Conservation (phyloP, 92 coral and sea anemone genomes). For the Chrysogorgia sp. region DNA sequence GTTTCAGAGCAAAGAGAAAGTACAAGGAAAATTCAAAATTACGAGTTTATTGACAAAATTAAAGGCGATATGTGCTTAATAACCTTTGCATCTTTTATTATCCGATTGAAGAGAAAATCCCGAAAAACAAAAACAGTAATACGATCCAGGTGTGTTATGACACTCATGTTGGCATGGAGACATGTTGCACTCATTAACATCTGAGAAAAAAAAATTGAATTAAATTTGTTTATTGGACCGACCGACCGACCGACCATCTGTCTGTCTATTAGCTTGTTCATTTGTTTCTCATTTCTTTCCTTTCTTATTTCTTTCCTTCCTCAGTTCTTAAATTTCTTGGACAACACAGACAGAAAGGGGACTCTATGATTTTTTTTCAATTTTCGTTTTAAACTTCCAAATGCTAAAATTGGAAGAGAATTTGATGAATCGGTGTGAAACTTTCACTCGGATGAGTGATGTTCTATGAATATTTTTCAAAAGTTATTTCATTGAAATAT, state of each 20-base stretch:
- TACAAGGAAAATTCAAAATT: too few relatives aligned
- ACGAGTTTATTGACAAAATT: not conserved
- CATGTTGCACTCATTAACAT: slow-evolving; percentile 81
- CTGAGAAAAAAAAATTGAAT: slow-evolving; percentile 34
- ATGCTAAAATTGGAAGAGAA: too few relatives aligned
- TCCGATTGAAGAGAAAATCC: slow-evolving; percentile 80
- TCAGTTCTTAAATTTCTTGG: not conserved
- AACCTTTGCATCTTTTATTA: slow-evolving; percentile 82
- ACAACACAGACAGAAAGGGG: too few relatives aligned
- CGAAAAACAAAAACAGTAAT: slow-evolving; percentile 77
- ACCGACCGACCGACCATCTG: not conserved
- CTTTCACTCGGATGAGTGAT: too few relatives aligned
- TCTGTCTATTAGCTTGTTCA: not conserved
- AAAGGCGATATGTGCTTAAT: not conserved
- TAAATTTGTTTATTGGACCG: not conserved
- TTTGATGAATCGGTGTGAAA: too few relatives aligned
- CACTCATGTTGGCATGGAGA: slow-evolving; percentile 90
- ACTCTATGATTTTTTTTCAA: too few relatives aligned
- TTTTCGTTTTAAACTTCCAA: too few relatives aligned
- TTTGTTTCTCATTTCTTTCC: not conserved
- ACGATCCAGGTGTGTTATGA: slow-evolving; percentile 92
- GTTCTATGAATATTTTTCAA: too few relatives aligned
- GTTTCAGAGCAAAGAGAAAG: too few relatives aligned
- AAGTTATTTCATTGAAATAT: too few relatives aligned
- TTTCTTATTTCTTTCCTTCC: not conserved